phyloP scores from a whole-genome alignment of 2,888 invertebrate species.

The Drosophila stalkeri region DNA sequence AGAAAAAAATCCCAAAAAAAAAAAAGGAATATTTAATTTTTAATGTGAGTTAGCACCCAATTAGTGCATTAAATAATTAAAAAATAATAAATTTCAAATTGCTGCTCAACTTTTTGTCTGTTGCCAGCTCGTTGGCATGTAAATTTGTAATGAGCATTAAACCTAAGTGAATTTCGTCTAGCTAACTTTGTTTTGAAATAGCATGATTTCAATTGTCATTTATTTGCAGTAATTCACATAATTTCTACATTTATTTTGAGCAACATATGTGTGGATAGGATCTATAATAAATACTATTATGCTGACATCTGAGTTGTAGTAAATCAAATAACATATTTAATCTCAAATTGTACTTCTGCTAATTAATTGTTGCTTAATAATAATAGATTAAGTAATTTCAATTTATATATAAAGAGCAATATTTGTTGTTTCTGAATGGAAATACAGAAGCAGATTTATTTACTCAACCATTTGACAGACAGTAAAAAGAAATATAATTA shows the following conservation, averaged over 20 bases:
- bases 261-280: neutral
- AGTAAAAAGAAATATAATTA: constrained; percentile 22
- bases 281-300: neutral
- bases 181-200: neutral
- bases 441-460: constrained; percentile 16
- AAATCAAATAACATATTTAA: neutral
- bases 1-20: neutral
- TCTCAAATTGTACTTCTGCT: neutral
- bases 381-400: neutral
- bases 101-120: neutral
- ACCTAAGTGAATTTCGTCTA: neutral
- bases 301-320: neutral
- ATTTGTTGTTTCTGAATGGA: neutral
- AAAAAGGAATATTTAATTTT: neutral
- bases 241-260: neutral
- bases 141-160: neutral
- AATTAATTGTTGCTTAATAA: neutral
- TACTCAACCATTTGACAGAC: constrained; percentile 10
- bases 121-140: neutral
- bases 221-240: neutral
- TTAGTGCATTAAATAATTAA: neutral
- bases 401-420: neutral
- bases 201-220: neutral
- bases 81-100: neutral
- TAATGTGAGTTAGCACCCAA: neutral